Evolutionary conservation across 2,888 invertebrate species (phyloP).

Genomic region (Danaus chrysippus): DNA sequence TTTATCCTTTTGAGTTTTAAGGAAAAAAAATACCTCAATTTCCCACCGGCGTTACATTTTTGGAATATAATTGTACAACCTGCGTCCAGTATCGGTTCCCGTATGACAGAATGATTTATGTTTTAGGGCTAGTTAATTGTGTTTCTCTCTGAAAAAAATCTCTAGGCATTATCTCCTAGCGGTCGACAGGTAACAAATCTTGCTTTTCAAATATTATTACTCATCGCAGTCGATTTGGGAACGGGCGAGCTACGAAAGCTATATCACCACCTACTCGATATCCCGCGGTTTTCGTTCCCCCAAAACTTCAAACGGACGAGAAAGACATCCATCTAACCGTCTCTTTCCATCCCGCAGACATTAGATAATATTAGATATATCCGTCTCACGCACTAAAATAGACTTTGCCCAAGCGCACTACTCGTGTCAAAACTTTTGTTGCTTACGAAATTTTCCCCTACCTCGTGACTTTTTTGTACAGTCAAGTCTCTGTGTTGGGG

Average conservation of each 20-base stretch:
- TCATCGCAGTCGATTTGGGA: conserved; percentile 78
- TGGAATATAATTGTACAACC: conserved; percentile 70
- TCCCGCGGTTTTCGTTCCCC: conserved; percentile 75
- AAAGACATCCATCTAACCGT: conserved; percentile 68
- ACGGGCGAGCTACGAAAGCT: conserved; percentile 74
- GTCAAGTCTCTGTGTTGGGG: conserved; percentile 68
- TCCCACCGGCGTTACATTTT: conserved; percentile 57
- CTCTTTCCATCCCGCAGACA: conserved; percentile 56
- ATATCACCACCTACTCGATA: conserved; percentile 79
- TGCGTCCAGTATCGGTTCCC: conserved; percentile 55
- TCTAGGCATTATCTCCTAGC: conserved; percentile 66
- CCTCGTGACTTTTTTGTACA: conserved; percentile 74
- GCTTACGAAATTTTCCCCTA: conserved; percentile 79
- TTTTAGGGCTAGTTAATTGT: conserved; percentile 72
- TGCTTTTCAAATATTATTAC: conserved; percentile 78
- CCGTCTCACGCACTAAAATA: conserved; percentile 75
- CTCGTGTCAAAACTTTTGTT: conserved; percentile 78
- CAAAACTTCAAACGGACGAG: conserved; percentile 76
- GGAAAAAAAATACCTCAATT: conserved; percentile 45
- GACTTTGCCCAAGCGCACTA: conserved; percentile 78
- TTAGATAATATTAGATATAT: conserved; percentile 53
- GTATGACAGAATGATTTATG: conserved; percentile 66
- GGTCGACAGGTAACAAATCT: conserved; percentile 79
- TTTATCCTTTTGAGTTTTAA: conserved; percentile 40
- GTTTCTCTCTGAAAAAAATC: conserved; percentile 70